phyloP scores from a whole-genome alignment of 2,888 invertebrate species.

The Dicycla oo region DNA sequence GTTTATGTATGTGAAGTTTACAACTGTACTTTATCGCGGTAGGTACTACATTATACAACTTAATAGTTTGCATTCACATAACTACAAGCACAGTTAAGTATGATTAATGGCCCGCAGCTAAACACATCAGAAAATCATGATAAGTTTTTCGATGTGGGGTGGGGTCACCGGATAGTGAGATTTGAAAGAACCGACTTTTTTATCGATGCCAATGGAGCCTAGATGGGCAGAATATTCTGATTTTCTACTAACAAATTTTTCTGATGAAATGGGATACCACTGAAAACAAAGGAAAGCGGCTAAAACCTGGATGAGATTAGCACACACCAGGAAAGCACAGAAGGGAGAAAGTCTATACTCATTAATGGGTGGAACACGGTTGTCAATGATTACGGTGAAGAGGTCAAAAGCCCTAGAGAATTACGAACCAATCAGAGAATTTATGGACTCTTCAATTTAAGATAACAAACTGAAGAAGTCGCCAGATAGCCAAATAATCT shows the following conservation, averaged over 20 bases:
- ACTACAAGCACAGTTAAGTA: constrained; percentile 23
- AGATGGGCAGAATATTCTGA: background rate
- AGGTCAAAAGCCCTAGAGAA: background rate
- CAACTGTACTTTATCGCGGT: constrained; percentile 27
- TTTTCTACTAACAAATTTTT: too few relatives aligned
- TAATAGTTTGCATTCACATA: constrained; percentile 29
- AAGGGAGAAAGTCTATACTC: background rate
- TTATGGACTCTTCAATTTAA: background rate
- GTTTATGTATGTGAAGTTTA: background rate
- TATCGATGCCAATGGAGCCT: too few relatives aligned
- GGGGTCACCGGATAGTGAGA: too few relatives aligned
- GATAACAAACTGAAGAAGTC: background rate
- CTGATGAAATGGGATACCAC: too few relatives aligned
- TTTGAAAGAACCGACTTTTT: background rate
- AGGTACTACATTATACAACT: background rate
- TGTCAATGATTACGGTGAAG: background rate
- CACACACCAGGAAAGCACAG: background rate
- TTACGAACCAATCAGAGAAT: background rate
- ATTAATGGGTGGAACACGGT: background rate
- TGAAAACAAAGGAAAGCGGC: background rate
- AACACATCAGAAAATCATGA: constrained; percentile 5
- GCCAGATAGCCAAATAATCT: background rate
- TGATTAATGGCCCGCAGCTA: constrained; percentile 8
- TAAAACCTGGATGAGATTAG: background rate
- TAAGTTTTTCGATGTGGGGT: background rate